Evolutionary conservation across 2,888 invertebrate species (phyloP).

Genomic region (Nomada fabriciana): DNA sequence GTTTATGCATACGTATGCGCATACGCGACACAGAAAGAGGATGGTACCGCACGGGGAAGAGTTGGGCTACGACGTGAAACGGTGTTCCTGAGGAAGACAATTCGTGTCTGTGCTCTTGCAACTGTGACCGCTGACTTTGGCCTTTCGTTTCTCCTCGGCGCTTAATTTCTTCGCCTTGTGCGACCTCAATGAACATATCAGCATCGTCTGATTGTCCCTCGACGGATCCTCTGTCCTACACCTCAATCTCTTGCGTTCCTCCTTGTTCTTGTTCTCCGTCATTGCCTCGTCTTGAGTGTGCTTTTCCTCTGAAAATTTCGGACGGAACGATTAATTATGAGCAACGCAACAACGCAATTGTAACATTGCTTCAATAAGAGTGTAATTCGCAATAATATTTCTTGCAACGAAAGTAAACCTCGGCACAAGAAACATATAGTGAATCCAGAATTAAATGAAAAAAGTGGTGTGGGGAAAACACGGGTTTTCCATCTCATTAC

Average conservation of each 20-base stretch:
- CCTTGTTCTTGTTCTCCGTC: conserved; percentile 77
- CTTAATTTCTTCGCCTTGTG: conserved; percentile 74
- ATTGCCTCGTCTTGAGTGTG: conserved; percentile 82
- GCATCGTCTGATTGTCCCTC: conserved; percentile 72
- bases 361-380: no score
- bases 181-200: conserved; percentile 76
- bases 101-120: conserved; percentile 73
- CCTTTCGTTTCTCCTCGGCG: conserved; percentile 74
- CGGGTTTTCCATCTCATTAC: no score
- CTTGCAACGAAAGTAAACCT: no score
- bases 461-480: no score
- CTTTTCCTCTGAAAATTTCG: conserved; percentile 80
- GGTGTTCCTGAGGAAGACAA: conserved; percentile 79
- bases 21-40: conserved; percentile 19
- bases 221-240: conserved; percentile 59
- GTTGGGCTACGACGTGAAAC: conserved; percentile 76
- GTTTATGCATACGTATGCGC: not conserved
- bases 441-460: no score
- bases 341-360: no score
- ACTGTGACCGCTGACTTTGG: conserved; percentile 48
- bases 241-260: conserved; percentile 64
- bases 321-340: not conserved
- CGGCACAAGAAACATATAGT: no score
- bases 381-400: no score
- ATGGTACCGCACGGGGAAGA: not conserved